Evolutionary conservation across 2,888 invertebrate species (phyloP).

Genomic region (Abrostola triplasia): DNA sequence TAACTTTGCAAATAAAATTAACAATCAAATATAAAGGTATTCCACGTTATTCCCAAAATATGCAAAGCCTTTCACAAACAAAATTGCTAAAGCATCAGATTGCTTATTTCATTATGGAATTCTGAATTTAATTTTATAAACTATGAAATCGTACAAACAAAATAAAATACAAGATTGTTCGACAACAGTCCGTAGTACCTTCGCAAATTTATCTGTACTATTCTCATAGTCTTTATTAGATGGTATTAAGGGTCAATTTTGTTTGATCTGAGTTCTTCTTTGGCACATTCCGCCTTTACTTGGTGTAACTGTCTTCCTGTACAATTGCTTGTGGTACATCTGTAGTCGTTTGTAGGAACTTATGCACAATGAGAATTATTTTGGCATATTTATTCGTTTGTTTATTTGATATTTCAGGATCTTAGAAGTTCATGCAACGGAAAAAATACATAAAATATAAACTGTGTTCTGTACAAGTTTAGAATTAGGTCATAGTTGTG

Average conservation of each 20-base stretch:
- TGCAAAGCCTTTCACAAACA: background rate
- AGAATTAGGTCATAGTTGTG: background rate
- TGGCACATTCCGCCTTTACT: constrained; percentile 46
- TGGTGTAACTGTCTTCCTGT: constrained; percentile 75
- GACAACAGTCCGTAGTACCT: constrained; percentile 45
- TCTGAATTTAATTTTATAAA: constrained; percentile 41
- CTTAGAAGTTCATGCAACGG: constrained; percentile 4
- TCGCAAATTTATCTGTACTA: constrained; percentile 24
- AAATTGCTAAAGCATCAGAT: background rate
- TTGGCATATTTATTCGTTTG: constrained; percentile 30
- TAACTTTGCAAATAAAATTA: no score
- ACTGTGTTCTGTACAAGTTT: background rate
- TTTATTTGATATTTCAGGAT: constrained; percentile 21
- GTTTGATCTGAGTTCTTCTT: constrained; percentile 17
- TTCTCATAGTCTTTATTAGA: constrained; percentile 3
- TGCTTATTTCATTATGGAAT: constrained; percentile 26
- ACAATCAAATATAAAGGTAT: background rate
- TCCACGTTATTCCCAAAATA: background rate
- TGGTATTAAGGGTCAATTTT: constrained; percentile 15
- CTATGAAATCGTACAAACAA: constrained; percentile 43
- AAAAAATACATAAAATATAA: constrained; percentile 2
- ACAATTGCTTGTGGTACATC: constrained; percentile 69
- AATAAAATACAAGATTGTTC: constrained; percentile 53
- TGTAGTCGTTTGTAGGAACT: constrained; percentile 61
- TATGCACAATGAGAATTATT: constrained; percentile 52